Conservation (phyloP, 2,888 invertebrate genomes). For the Hypomecis atomaria region DNA sequence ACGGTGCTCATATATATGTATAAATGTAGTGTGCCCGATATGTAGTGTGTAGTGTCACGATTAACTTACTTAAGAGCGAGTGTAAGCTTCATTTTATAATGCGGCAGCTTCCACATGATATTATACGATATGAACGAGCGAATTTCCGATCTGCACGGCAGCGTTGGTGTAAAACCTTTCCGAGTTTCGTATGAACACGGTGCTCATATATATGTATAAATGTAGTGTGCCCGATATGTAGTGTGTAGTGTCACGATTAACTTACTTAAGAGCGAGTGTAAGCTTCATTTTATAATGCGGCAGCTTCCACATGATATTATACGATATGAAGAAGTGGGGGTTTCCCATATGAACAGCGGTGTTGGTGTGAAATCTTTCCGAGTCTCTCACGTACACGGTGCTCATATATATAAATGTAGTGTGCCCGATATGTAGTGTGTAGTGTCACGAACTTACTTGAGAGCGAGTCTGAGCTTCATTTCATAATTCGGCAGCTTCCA, state of each 20-base stretch:
- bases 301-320: slow-evolving; percentile 92
- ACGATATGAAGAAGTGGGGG: slow-evolving; percentile 90
- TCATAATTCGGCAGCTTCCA: slow-evolving; percentile 92
- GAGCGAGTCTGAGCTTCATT: slow-evolving; percentile 89
- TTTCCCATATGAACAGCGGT: slow-evolving; percentile 92
- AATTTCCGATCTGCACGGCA: slow-evolving; percentile 92
- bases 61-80: slow-evolving; percentile 91
- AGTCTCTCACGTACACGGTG: too few relatives aligned
- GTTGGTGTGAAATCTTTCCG: slow-evolving; percentile 55
- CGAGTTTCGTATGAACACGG: too few relatives aligned
- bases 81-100: slow-evolving; percentile 91
- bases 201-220: too few relatives aligned
- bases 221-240: too few relatives aligned
- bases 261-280: slow-evolving; percentile 91
- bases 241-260: too few relatives aligned
- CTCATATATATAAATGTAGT: too few relatives aligned
- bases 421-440: too few relatives aligned
- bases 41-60: too few relatives aligned
- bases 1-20: too few relatives aligned
- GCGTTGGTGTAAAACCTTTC: slow-evolving; percentile 67
- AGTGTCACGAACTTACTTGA: slow-evolving; percentile 87
- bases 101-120: slow-evolving; percentile 91
- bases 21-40: too few relatives aligned
- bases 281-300: slow-evolving; percentile 91
- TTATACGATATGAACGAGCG: slow-evolving; percentile 91